Percentiles rank a stretch among this genome's conserved stretches.
Conservation (phyloP, 2,888 invertebrate genomes). For the Dendrolimus pini region DNA sequence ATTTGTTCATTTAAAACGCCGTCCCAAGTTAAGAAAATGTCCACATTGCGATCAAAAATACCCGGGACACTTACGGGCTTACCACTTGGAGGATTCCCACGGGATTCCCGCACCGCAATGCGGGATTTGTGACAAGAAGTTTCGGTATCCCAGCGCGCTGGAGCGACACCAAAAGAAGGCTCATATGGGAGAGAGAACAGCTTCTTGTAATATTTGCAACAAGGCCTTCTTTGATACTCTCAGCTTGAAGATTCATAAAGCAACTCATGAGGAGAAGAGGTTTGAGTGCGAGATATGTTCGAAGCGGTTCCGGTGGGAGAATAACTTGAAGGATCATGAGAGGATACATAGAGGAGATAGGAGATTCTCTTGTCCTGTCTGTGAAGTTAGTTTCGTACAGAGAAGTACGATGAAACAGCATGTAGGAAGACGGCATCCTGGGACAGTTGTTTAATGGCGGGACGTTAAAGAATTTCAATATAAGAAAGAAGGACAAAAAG, state of each 20-base stretch:
- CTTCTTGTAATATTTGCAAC: constrained; percentile 61
- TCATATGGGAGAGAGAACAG: constrained; percentile 46
- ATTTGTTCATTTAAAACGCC: constrained; percentile 39
- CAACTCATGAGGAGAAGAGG: constrained; percentile 21
- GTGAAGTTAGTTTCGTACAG: constrained; percentile 54
- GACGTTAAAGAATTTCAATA: no score
- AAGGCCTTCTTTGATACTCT: constrained; percentile 49
- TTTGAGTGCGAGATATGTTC: constrained; percentile 26
- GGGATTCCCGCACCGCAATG: constrained; percentile 44
- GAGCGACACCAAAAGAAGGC: constrained; percentile 39
- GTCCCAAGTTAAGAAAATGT: constrained; percentile 35
- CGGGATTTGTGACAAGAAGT: constrained; percentile 43
- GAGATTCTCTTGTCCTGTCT: constrained; percentile 48
- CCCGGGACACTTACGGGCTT: constrained; percentile 29
- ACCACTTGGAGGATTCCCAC: constrained; percentile 42
- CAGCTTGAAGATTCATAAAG: constrained; percentile 24
- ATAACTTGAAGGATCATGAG: constrained; percentile 30
- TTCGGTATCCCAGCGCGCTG: constrained; percentile 36
- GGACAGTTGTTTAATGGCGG: constrained; percentile 8
- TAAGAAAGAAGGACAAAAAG: no score
- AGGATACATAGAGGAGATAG: constrained; percentile 43
- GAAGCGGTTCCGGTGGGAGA: constrained; percentile 26
- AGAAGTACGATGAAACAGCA: constrained; percentile 53
- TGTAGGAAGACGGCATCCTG: constrained; percentile 37
- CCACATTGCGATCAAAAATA: constrained; percentile 36